Base-by-base conservation (phyloP, 2,888 invertebrate species). In the Tetropium fuscum region DNA sequence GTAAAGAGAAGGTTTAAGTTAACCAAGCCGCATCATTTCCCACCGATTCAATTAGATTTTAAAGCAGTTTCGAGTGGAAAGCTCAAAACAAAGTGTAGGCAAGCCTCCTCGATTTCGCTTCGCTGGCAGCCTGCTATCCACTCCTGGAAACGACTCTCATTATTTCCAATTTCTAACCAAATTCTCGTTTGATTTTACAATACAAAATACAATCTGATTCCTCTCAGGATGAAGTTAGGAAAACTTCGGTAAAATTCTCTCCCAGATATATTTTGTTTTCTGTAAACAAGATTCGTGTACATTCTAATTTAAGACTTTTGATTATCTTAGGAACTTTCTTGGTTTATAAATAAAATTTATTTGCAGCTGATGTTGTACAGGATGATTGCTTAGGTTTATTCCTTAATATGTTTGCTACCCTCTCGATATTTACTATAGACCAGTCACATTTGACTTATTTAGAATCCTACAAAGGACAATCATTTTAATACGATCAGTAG, bases 1-100 rank as follows among this genome's bases (percentile, higher is more conserved):
- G 44, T 16, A 30, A 27, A 44, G 44, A 8, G 34, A 56, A 55
- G 32, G 63, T 41, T 49, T 41, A 63, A 63, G 47, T 63, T 60
- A 60, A 47, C 48, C 60, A 60, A 49, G 60, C 41, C 58, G 63
- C 58, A 53, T 47, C 60, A 58, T 63, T 63, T 63, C 63, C 60
- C 58, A 60, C 58, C 63, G 44, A 63, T 60, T 60, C 63, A 63
- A 63, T 60, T 63, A 58, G 58, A 63, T 60, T 63, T 63, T 60
- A 63, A 63, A 63, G 57, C 54, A 60, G 53, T 60, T 36, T 32
- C 27, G 34, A 58, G 58, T 44, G 54, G 58, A 63, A 54, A 63
- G 53, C 51, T 43, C 56, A 38, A 47, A 51, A 63, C 56, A 49
- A 49, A 38, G 49, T 38, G 49, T 25, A 38, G 16, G 36, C 48